Conservation (phyloP, 2,797 vertebrate species). For the Clamator glandarius region DNA sequence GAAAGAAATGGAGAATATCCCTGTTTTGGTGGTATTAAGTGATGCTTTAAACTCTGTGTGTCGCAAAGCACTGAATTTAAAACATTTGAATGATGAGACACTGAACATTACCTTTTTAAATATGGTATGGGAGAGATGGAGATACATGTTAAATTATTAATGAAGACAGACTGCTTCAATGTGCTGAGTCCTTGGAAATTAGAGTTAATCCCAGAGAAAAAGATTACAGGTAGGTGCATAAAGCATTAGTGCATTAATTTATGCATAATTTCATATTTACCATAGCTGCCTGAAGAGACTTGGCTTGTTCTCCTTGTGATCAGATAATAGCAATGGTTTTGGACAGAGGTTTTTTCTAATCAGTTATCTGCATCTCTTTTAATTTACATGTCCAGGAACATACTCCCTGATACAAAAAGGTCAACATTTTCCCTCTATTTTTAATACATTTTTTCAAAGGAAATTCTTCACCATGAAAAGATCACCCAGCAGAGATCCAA, state of each 20-base stretch:
- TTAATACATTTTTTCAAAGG: background rate
- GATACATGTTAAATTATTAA: background rate
- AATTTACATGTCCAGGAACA: background rate
- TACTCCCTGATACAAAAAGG: background rate
- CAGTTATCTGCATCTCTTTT: background rate
- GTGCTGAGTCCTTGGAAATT: conserved; percentile 1
- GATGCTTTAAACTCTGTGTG: background rate
- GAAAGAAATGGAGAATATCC: background rate
- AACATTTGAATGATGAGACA: background rate
- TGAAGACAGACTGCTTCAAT: background rate
- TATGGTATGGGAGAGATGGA: background rate
- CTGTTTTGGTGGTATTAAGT: background rate
- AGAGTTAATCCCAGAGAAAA: background rate
- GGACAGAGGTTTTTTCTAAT: background rate
- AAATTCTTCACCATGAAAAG: background rate
- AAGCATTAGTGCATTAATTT: conserved; percentile 14
- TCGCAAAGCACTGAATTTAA: background rate
- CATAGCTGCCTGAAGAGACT: background rate
- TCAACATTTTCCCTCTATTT: background rate
- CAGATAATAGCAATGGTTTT: background rate
- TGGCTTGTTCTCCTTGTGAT: conserved; percentile 1
- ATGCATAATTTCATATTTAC: conserved; percentile 31
- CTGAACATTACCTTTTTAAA: background rate
- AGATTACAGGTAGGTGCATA: background rate
- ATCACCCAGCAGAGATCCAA: background rate